A percentile compares a stretch with the other conserved stretches of the same genome.
These are phyloP conservation scores for Smithornis capensis DNA, from an alignment of 2,113 vertebrate species.

Conservation along the genomic window DNA sequence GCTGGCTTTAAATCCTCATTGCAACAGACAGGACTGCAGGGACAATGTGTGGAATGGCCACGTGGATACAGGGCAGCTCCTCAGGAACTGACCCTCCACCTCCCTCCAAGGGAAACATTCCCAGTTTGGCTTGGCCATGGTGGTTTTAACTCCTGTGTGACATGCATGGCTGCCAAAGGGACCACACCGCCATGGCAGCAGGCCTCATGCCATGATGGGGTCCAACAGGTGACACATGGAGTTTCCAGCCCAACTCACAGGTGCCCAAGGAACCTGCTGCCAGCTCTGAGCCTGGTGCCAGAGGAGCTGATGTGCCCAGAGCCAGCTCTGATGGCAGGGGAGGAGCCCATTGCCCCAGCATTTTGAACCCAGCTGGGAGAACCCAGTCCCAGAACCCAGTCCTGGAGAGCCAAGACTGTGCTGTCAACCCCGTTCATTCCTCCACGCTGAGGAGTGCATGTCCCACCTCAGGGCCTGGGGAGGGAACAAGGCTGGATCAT, in stretches of 20 bases:
- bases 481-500: fast-evolving
- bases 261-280: not conserved
- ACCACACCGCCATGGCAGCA: not conserved
- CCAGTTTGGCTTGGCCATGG: not conserved
- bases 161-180: not conserved
- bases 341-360: not conserved
- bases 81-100: not conserved
- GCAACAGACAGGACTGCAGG: not conserved
- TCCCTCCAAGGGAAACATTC: not conserved
- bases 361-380: not conserved
- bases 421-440: fast-evolving
- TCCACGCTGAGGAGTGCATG: not conserved
- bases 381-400: too few relatives aligned
- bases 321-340: not conserved
- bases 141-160: not conserved
- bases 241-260: not conserved
- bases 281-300: not conserved
- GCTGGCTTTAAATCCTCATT: not conserved
- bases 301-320: not conserved
- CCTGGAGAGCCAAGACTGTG: not conserved
- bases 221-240: not conserved
- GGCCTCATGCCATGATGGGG: not conserved
- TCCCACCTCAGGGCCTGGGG: not conserved
- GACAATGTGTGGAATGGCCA: not conserved
- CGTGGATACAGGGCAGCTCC: not conserved